A percentile compares a stretch with the other conserved stretches of the same genome.
Conservation (phyloP, 2,888 invertebrate species). For the Cylloceria caligata region DNA sequence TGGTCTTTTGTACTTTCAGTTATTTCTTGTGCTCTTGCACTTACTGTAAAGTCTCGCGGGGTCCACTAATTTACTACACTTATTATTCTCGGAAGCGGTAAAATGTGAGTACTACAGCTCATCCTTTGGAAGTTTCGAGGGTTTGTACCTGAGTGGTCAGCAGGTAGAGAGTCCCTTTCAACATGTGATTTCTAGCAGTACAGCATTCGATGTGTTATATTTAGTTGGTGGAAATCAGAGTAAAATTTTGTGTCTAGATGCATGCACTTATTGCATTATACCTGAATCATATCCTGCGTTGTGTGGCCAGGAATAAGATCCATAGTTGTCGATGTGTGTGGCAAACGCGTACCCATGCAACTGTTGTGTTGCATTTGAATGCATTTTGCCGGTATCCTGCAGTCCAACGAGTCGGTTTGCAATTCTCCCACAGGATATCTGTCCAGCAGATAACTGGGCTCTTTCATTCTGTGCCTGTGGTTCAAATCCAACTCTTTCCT, state of each 20-base stretch:
- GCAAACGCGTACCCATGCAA: slow-evolving; percentile 92
- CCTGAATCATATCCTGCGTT: slow-evolving; percentile 86
- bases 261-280: slow-evolving; percentile 71
- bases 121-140: not conserved
- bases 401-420: slow-evolving; percentile 82
- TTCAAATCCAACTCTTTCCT: slow-evolving; percentile 75
- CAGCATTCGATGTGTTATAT: slow-evolving; percentile 18
- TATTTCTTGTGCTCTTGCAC: not conserved
- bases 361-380: slow-evolving; percentile 87
- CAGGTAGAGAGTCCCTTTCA: slow-evolving; percentile 46
- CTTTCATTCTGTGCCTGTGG: slow-evolving; percentile 75
- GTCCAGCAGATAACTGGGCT: slow-evolving; percentile 77
- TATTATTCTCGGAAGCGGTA: slow-evolving; percentile 21
- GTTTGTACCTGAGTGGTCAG: slow-evolving; percentile 33
- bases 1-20: not conserved
- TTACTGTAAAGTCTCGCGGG: not conserved
- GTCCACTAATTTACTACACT: slow-evolving; percentile 1
- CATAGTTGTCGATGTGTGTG: slow-evolving; percentile 91
- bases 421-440: slow-evolving; percentile 78
- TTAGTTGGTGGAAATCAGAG: not conserved
- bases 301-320: slow-evolving; percentile 90
- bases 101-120: not conserved
- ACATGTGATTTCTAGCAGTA: slow-evolving; percentile 37
- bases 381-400: slow-evolving; percentile 90
- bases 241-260: not conserved